Base-by-base conservation (phyloP, 2,888 invertebrate species). In the Agriotes lineatus region DNA sequence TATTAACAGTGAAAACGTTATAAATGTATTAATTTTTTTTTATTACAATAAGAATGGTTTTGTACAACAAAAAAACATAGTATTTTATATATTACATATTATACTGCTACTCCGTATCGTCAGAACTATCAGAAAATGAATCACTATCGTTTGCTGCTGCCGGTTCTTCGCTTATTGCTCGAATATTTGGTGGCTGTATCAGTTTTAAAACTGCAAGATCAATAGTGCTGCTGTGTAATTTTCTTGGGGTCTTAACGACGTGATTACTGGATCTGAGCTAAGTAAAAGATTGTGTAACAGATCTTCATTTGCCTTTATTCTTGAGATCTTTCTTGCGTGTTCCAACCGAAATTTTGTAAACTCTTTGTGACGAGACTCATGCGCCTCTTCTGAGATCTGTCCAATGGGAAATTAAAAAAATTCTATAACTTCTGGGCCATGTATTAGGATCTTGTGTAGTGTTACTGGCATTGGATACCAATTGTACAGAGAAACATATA, bases 381-480 rank as follows among this genome's bases (percentile, higher is more conserved):
- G 56, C 1, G 20, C 56, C 6, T 56, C 56, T 56, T 56, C 37
- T 1, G 37, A 37, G n/a, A 56, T 16, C 12, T 56, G 56, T 10
- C 37, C 56, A n/a, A 37, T 56, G 9, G 37, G 19, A 18, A 56
- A 1, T 2, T 6, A 19, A 37, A 56, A 56, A 19, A 37, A 6
- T 35, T 56, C 19, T 37, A 37, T 56, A 10, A 56, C 19, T 5
- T 35, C 5, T 18, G 56, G 37, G 1, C 56, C 56, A 18, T 56
- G 56, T 1, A 37, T 1, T 37, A 56, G 12, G 9, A 56, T 56
- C n/a, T 56, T 56, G 20, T 56, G 37, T n/a, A 56, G n/a, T 7
- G 56, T 56, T 4, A 56, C 56, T 2, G 56, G 56, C 37, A 37
- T 45, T 4, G 45, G 44, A 59, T 59, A 59, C 59, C 59, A 59